phyloP scores from a whole-genome alignment of 2,888 invertebrate genomes.

The Ligdia adustata region DNA sequence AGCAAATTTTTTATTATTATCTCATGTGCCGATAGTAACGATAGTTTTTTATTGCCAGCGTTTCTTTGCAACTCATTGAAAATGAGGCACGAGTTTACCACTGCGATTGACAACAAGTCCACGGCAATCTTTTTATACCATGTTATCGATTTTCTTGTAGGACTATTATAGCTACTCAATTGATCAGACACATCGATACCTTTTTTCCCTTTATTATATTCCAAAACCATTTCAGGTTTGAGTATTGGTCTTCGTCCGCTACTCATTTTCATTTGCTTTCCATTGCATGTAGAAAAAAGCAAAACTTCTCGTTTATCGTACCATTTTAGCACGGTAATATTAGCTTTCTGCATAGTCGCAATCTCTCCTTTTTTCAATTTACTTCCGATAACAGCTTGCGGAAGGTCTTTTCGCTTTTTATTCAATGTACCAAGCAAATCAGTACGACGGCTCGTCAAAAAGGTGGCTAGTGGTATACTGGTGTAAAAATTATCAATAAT shows the following conservation, averaged over 20 bases:
- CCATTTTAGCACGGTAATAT: slow-evolving; percentile 8
- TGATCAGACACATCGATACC: not conserved
- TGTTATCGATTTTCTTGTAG: not conserved
- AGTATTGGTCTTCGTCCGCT: too few species aligned
- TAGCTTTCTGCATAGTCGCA: slow-evolving; percentile 26
- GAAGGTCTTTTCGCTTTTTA: slow-evolving; percentile 28
- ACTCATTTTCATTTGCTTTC: slow-evolving; percentile 11
- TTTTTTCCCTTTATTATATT: too few species aligned
- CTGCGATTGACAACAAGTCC: not conserved
- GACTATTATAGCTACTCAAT: not conserved
- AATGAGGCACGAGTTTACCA: not conserved
- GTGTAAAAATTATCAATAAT: slow-evolving; percentile 33
- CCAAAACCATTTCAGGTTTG: too few species aligned
- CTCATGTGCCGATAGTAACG: not conserved
- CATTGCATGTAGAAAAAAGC: slow-evolving; percentile 27
- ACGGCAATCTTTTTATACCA: slow-evolving; percentile 1
- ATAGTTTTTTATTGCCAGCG: not conserved
- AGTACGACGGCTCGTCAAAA: slow-evolving; percentile 26
- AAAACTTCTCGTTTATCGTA: not conserved
- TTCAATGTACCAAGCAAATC: slow-evolving; percentile 27
- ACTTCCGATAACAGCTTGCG: slow-evolving; percentile 28
- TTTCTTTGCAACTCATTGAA: not conserved
- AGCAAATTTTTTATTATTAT: not conserved
- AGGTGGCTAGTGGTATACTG: slow-evolving; percentile 26
- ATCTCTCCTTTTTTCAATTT: slow-evolving; percentile 28